phyloP scores from a whole-genome alignment of 2,888 invertebrate genomes.

The Drosophila borealis region DNA sequence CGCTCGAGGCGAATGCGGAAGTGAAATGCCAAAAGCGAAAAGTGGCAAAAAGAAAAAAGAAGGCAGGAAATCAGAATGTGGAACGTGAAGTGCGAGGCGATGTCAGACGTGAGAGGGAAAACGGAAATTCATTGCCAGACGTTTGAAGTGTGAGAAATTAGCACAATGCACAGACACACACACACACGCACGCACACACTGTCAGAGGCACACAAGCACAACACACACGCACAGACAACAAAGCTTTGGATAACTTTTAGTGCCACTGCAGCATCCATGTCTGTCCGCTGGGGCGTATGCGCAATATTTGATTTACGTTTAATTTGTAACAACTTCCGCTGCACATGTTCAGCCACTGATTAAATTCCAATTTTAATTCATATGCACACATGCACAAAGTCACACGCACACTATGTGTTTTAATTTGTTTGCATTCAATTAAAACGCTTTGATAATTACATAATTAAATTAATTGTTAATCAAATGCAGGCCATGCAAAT shows the following conservation, averaged over 20 bases:
- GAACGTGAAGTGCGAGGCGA: constrained; percentile 51
- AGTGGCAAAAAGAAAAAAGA: constrained; percentile 24
- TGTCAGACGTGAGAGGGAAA: constrained; percentile 48
- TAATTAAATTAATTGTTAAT: constrained; percentile 52
- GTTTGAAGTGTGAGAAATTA: constrained; percentile 78
- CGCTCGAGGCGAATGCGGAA: constrained; percentile 50
- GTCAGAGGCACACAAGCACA: constrained; percentile 16
- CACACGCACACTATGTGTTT: not conserved
- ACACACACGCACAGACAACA: constrained; percentile 23
- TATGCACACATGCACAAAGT: constrained; percentile 1
- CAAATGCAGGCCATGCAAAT: constrained; percentile 40
- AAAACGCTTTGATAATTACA: constrained; percentile 24
- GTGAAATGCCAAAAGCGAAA: constrained; percentile 53
- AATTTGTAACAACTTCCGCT: constrained; percentile 63
- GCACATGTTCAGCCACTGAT: constrained; percentile 39
- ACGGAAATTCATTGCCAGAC: constrained; percentile 77
- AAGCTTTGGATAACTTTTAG: constrained; percentile 42
- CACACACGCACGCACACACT: constrained; percentile 14
- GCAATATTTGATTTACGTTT: constrained; percentile 61
- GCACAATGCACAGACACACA: constrained; percentile 56
- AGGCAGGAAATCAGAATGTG: constrained; percentile 66
- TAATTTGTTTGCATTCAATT: constrained; percentile 43
- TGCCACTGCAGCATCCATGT: constrained; percentile 31
- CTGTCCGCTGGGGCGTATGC: constrained; percentile 35
- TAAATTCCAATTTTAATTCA: constrained; percentile 32